Conservation (phyloP, 2,113 vertebrate species). For the Leucosticte australis region DNA sequence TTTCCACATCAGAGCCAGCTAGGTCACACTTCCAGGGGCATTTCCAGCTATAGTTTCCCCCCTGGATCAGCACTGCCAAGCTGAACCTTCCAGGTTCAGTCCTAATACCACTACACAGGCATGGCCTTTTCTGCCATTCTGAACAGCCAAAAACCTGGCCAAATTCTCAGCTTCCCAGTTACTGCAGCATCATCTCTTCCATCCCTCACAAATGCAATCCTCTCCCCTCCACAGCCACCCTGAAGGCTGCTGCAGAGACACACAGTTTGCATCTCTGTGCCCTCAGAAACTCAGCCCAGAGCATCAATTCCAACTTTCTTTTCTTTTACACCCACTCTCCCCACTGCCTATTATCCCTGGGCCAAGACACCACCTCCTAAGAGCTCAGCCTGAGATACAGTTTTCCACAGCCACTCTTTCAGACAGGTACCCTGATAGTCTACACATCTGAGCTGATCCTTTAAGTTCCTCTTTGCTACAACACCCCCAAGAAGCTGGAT, state of each 20-base stretch:
- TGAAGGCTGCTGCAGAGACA: background rate
- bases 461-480: background rate
- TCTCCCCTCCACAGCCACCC: background rate
- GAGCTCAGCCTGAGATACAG: background rate
- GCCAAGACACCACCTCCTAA: background rate
- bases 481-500: background rate
- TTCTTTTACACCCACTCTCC: background rate
- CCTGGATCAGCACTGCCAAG: background rate
- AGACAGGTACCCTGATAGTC: background rate
- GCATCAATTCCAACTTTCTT: background rate
- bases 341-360: background rate
- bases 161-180: background rate
- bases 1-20: background rate
- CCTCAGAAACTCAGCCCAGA: background rate
- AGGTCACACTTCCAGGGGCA: background rate
- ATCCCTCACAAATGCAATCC: background rate
- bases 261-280: background rate
- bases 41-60: background rate
- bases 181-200: background rate
- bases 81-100: background rate
- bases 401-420: background rate
- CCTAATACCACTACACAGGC: rapidly evolving
- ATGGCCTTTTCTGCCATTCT: background rate
- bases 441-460: background rate
- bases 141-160: background rate